phyloP scores from a whole-genome alignment of 2,888 invertebrate species.

The Alviniconcha strummeri region DNA sequence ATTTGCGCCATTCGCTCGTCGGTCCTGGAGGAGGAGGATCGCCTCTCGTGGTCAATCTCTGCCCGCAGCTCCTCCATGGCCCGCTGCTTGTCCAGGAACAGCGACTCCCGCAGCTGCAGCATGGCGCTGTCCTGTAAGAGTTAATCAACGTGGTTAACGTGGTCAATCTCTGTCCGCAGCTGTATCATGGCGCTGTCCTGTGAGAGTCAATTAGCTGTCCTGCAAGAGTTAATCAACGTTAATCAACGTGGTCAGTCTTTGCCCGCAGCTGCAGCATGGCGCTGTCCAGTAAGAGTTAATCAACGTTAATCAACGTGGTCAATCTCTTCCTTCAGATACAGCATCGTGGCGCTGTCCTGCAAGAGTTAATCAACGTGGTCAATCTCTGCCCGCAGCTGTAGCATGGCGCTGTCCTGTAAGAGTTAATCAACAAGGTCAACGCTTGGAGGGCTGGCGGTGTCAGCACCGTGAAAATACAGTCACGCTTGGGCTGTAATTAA shows the following conservation, averaged over 20 bases:
- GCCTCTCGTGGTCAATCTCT: slow-evolving; percentile 57
- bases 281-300: slow-evolving; percentile 46
- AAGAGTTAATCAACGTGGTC: slow-evolving; percentile 44
- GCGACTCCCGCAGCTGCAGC: slow-evolving; percentile 57
- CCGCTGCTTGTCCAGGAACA: slow-evolving; percentile 63
- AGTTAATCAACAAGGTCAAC: slow-evolving; percentile 47
- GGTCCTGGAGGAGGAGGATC: slow-evolving; percentile 45
- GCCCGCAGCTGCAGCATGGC: slow-evolving; percentile 57
- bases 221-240: slow-evolving; percentile 31
- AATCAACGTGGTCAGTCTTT: slow-evolving; percentile 54
- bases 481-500: too few species aligned
- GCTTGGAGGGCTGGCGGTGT: too few species aligned
- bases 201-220: slow-evolving; percentile 56
- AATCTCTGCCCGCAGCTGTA: slow-evolving; percentile 55
- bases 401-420: slow-evolving; percentile 57
- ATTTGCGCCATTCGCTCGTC: slow-evolving; percentile 51
- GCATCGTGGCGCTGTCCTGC: too few species aligned
- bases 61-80: slow-evolving; percentile 55
- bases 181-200: slow-evolving; percentile 61
- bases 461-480: too few species aligned
- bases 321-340: too few species aligned
- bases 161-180: slow-evolving; percentile 54
- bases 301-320: too few species aligned
- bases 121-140: slow-evolving; percentile 55
- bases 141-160: slow-evolving; percentile 44